These are phyloP conservation scores for Falcaria lacertinaria DNA, from an alignment of 2,888 invertebrate genomes.

Conservation along the genomic window DNA sequence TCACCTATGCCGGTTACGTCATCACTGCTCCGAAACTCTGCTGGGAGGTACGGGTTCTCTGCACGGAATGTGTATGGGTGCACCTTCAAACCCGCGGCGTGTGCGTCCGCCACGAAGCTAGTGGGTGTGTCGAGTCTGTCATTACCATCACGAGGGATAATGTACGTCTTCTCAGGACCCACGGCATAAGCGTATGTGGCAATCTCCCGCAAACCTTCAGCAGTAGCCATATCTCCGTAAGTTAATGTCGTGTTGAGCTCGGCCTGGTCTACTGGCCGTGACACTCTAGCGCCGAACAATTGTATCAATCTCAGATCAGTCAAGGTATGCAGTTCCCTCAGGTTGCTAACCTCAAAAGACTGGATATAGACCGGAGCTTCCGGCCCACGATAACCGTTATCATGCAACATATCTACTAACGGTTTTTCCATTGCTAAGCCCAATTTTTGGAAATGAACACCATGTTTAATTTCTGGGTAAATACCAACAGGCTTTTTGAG, in stretches of 20 bases:
- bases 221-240: slow-evolving; percentile 60
- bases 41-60: slow-evolving; percentile 57
- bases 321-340: slow-evolving; percentile 53
- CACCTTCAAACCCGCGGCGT: slow-evolving; percentile 59
- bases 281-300: slow-evolving; percentile 33
- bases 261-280: slow-evolving; percentile 54
- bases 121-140: slow-evolving; percentile 47
- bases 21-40: slow-evolving; percentile 47
- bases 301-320: slow-evolving; percentile 60
- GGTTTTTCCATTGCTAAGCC: slow-evolving; percentile 57
- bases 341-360: slow-evolving; percentile 66
- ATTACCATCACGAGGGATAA: slow-evolving; percentile 53
- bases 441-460: slow-evolving; percentile 53
- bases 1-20: slow-evolving; percentile 44
- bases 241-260: slow-evolving; percentile 46
- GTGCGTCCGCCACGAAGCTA: slow-evolving; percentile 55
- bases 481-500: slow-evolving; percentile 54
- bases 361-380: slow-evolving; percentile 61
- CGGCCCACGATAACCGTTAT: slow-evolving; percentile 50
- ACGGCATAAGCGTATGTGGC: slow-evolving; percentile 63
- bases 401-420: slow-evolving; percentile 53
- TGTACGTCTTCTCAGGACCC: slow-evolving; percentile 61
- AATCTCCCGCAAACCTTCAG: slow-evolving; percentile 55
- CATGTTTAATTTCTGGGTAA: slow-evolving; percentile 67
- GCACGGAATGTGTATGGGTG: slow-evolving; percentile 69